Conservation (phyloP, 1,140 invertebrate species). For the Papilio helenus region DNA sequence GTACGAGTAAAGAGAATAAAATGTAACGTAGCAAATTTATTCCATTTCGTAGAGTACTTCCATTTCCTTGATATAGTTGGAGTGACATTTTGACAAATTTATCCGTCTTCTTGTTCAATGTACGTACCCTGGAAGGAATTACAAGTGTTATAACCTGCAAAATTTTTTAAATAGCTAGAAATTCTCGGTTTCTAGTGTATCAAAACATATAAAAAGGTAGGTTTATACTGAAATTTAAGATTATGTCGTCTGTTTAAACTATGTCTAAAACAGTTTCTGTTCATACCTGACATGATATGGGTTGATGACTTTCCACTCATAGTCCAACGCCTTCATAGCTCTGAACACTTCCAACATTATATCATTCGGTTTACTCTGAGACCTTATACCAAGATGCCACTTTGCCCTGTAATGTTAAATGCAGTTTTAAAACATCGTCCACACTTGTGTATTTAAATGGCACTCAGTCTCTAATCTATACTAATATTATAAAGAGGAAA, state of each 20-base stretch:
- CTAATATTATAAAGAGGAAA: no score
- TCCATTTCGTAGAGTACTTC: no score
- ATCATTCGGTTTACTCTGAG: conserved; percentile 99
- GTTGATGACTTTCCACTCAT: conserved; percentile 99
- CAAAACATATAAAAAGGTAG: no score
- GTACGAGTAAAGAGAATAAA: neutral
- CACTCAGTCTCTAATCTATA: no score
- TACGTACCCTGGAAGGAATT: conserved; percentile 89
- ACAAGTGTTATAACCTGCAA: neutral
- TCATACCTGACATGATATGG: conserved; percentile 92
- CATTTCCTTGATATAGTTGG: conserved; percentile 99
- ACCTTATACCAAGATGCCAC: conserved; percentile 99
- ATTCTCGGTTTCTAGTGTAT: no score
- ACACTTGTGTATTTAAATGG: neutral
- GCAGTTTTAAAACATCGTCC: neutral
- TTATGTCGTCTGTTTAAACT: neutral
- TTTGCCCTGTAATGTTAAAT: conserved; percentile 89
- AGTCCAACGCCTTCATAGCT: conserved; percentile 98
- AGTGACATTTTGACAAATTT: conserved; percentile 98
- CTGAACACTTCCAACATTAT: conserved; percentile 99
- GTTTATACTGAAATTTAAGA: no score
- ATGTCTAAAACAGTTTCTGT: neutral
- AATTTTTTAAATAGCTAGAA: neutral
- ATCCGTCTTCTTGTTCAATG: conserved; percentile 91
- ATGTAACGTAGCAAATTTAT: conserved; percentile 6